phyloP scores from a whole-genome alignment of 53 echinoderm and acorn worm species.

The Patiria pectinifera region DNA sequence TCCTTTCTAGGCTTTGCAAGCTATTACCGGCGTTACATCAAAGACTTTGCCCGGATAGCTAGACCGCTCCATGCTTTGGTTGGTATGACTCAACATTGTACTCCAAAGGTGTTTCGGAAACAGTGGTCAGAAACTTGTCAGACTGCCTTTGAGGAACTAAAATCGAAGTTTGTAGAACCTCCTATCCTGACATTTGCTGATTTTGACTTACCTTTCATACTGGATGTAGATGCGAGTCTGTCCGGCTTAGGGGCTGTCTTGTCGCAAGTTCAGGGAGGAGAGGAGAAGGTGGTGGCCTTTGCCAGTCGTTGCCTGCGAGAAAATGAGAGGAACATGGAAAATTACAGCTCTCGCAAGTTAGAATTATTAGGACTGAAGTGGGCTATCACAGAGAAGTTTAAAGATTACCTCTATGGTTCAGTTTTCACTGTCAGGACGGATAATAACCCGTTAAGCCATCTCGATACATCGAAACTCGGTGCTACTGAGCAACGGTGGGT shows the following conservation, averaged over 20 bases:
- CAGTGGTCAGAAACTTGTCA: not conserved
- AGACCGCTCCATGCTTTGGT: constrained; percentile 33
- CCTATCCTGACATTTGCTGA: constrained; percentile 59
- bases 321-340: constrained; percentile 55
- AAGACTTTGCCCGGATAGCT: constrained; percentile 33
- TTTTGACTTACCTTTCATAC: constrained; percentile 46
- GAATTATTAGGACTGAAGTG: constrained; percentile 70
- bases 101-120: not conserved
- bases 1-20: constrained; percentile 48
- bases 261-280: not conserved
- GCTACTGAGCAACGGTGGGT: constrained; percentile 12
- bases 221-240: constrained; percentile 67
- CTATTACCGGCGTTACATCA: constrained; percentile 40
- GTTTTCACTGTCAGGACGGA: constrained; percentile 46
- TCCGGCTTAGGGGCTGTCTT: constrained; percentile 28
- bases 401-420: constrained; percentile 55
- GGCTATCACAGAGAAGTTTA: constrained; percentile 73
- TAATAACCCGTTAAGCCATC: constrained; percentile 59
- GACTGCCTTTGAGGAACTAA: constrained; percentile 18
- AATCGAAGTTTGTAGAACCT: constrained; percentile 17
- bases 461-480: constrained; percentile 41
- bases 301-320: constrained; percentile 18
- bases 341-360: constrained; percentile 67
- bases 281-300: constrained; percentile 40
- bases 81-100: not conserved